Base-by-base conservation (phyloP, 2,888 invertebrate genomes). In the Drosophila pegasa region DNA sequence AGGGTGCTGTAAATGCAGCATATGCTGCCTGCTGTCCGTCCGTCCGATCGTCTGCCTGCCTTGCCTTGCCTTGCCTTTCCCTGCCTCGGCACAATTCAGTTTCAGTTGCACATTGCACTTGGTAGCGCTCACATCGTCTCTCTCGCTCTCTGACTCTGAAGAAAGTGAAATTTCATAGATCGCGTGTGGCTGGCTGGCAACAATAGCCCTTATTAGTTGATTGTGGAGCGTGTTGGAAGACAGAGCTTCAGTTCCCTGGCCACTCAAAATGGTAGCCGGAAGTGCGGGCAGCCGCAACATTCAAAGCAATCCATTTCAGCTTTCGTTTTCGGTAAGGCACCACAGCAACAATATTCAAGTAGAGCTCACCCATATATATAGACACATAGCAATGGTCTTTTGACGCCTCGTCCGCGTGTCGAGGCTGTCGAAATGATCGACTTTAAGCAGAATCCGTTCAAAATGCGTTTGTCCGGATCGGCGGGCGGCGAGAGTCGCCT, bases 361-460 rank as follows among this genome's bases (percentile, higher is more conserved):
- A 16, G 43, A 59, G 54, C 45, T 12, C 12, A 10, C 6, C 10
- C 8, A 7, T 6, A 27, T 10, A 27, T 18, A 35, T 3, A n/a
- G n/a, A 3, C 16, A 12, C 35, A 8, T 7, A 37, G 1, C 12
- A 31, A 7, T n/a, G n/a, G 16, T 48, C 61, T 66, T 77, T 77
- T 62, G 67, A 43, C 35, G 86, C 60, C 82, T 81, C 72, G 54
- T 45, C 54, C 33, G 31, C 9, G 61, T 37, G 50, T 52, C 66
- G 70, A 66, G 54, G 64, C 73, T 54, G 63, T 51, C 71, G 63
- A 67, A 83, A 92, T 92, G 86, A 87, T 91, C 61, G 90, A 92
- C 73, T 92, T 91, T 55, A 91, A 90, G 69, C 90, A 90, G 70
- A 91, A 90, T 84, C 89, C 90, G 7, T 90, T 91, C 41, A 92